These are phyloP conservation scores for Bombus affinis DNA, from an alignment of 1,140 invertebrate species.

Conservation along the genomic window DNA sequence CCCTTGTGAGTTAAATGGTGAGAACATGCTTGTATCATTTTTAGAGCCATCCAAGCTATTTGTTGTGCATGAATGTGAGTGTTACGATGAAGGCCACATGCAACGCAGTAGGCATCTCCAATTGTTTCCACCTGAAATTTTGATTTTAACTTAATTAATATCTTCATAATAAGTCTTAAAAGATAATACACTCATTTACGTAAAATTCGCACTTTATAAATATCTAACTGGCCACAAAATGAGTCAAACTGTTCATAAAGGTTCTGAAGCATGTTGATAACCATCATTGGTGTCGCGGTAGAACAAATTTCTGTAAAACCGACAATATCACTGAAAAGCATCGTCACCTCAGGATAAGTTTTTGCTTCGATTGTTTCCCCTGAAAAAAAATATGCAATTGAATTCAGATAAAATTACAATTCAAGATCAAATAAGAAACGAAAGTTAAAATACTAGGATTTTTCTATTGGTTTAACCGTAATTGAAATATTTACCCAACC, in stretches of 20 bases:
- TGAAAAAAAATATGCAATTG: slow-evolving; percentile 71
- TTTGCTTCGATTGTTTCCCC: slow-evolving; percentile 95
- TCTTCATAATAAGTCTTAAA: too few relatives aligned
- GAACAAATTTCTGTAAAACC: slow-evolving; percentile 97
- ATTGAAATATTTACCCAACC: slow-evolving; percentile 87
- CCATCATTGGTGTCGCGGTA: slow-evolving; percentile 95
- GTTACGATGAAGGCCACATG: slow-evolving; percentile 93
- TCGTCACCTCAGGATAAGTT: slow-evolving; percentile 95
- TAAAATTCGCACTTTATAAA: slow-evolving; percentile 91
- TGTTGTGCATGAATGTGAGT: slow-evolving; percentile 94
- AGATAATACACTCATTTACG: neutral
- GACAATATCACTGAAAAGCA: slow-evolving; percentile 97
- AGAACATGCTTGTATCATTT: slow-evolving; percentile 95
- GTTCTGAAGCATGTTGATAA: slow-evolving; percentile 96
- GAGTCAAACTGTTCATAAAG: slow-evolving; percentile 96
- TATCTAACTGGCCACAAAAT: slow-evolving; percentile 94
- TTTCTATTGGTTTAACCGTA: neutral
- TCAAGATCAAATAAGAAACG: neutral
- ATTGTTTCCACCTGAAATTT: slow-evolving; percentile 93
- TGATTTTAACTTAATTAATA: neutral
- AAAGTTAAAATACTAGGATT: neutral
- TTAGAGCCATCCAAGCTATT: slow-evolving; percentile 96
- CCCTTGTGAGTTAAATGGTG: slow-evolving; percentile 95
- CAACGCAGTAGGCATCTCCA: slow-evolving; percentile 97
- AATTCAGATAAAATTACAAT: neutral